These are phyloP conservation scores for Camelus dromedarius DNA, from an alignment of 2,113 vertebrate genomes.

Conservation along the genomic window DNA sequence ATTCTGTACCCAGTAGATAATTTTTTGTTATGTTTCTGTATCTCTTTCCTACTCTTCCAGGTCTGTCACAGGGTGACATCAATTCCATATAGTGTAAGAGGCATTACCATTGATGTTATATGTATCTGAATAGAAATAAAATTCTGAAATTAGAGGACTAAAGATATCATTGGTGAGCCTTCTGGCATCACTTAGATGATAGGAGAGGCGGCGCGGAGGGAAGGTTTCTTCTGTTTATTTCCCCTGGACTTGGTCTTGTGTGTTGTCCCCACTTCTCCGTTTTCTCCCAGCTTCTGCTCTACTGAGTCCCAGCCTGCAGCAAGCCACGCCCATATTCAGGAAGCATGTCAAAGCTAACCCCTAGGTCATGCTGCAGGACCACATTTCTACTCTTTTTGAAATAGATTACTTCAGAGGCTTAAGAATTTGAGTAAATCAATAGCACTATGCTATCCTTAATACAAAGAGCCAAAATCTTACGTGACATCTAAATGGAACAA, in stretches of 20 bases:
- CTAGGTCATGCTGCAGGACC: background rate
- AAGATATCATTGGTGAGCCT: background rate
- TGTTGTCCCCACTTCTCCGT: background rate
- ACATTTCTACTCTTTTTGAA: background rate
- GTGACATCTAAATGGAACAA: background rate
- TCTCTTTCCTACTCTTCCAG: background rate
- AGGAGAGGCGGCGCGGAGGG: background rate
- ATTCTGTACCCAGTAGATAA: background rate
- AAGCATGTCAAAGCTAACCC: background rate
- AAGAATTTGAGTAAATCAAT: background rate
- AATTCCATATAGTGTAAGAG: background rate
- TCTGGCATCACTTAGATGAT: background rate
- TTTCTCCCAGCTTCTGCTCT: background rate
- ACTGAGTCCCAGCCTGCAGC: background rate
- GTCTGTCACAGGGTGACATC: accelerated
- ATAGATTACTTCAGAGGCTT: background rate
- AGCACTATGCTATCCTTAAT: background rate
- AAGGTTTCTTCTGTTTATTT: background rate
- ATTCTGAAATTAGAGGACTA: background rate
- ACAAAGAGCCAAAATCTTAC: background rate
- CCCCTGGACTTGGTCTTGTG: background rate
- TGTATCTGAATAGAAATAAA: background rate
- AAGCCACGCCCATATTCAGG: background rate
- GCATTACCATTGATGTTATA: background rate
- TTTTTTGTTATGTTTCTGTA: background rate